Base-by-base conservation (phyloP, 2,113 vertebrate genomes). In the Salvator merianae region DNA sequence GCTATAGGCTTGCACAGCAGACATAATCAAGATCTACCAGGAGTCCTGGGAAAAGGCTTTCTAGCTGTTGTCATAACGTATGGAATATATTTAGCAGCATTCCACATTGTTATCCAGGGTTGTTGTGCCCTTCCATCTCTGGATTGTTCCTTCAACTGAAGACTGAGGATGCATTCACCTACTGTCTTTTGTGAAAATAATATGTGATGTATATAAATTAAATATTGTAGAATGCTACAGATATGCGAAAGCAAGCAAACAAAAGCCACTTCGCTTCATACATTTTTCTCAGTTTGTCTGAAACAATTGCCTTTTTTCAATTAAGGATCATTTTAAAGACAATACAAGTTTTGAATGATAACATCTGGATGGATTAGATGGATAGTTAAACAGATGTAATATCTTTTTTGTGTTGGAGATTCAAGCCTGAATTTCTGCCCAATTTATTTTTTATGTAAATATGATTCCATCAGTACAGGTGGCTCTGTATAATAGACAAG, bases 301-400 rank as follows among this genome's bases (percentile, higher is more conserved):
- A 79, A 43, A 26, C 38, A 38, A 47, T 68, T 50, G 13, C 30
- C 47, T 77, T 18, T 74, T 74, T 77, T 22, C 28, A 36, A 26
- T 47, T 1, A 34, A n/a, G 65, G 70, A 82, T 55, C 10, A 65
- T 82, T 74, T 26, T 2, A 65, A n/a, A 82, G 69, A 82, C 59
- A 24, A 34, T 14, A 32, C 43, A 22, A 18, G 18, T 47, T 65
- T 38, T 63, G 12, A 55, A 28, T 47, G 73, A 78, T 92, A 88
- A 89, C 86, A 89, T 93, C 77, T 88, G 87, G 92, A 93, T 91
- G 89, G 91, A 91, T 92, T 82, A 59, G 55, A 59, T 16, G 55
- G 55, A 59, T 59, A 20, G 55, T 20, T 59, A 59, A 59, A 59
- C 55, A 59, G 55, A 4, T 59, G 55, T 20, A 16, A 59, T 16